Evolutionary conservation across 2,797 vertebrate species (phyloP).

Genomic region (Melanotaenia trifasciata): DNA sequence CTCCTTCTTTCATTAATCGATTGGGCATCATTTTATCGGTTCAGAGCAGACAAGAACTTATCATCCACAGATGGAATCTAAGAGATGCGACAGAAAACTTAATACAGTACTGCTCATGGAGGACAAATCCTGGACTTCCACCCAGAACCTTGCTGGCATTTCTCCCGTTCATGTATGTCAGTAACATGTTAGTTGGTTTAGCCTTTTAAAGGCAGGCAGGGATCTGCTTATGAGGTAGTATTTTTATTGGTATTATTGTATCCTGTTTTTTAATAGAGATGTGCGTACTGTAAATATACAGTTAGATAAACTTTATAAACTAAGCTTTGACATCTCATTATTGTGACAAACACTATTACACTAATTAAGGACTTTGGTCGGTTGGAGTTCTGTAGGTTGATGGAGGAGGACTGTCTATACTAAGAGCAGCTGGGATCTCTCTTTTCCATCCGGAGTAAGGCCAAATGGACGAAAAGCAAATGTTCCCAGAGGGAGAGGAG

Average conservation of each 20-base stretch:
- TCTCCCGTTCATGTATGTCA: not conserved
- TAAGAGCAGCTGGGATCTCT: conserved; percentile 71
- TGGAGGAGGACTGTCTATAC: conserved; percentile 42
- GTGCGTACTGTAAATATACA: not conserved
- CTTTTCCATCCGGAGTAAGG: conserved; percentile 53
- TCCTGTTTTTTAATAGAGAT: too few species aligned
- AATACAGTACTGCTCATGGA: not conserved
- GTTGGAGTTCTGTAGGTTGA: conserved; percentile 32
- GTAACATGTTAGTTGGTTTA: not conserved
- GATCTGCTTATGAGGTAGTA: too few species aligned
- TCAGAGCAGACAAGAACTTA: too few species aligned
- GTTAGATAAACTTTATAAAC: not conserved
- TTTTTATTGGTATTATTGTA: too few species aligned
- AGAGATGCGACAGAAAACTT: too few species aligned
- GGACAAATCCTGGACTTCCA: not conserved
- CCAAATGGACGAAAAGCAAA: conserved; percentile 71
- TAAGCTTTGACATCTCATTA: not conserved
- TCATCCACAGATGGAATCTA: too few species aligned
- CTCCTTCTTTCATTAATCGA: too few species aligned
- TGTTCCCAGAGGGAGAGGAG: conserved; percentile 68
- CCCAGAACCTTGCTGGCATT: not conserved
- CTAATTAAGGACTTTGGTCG: conserved; percentile 4
- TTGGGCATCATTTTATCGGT: too few species aligned
- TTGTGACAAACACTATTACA: not conserved
- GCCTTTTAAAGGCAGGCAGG: too few species aligned